A percentile compares a stretch with the other conserved stretches of the same genome.
Conservation (phyloP, 37 sponge, comb jelly and placozoan species). For the Haliclona indistincta region DNA sequence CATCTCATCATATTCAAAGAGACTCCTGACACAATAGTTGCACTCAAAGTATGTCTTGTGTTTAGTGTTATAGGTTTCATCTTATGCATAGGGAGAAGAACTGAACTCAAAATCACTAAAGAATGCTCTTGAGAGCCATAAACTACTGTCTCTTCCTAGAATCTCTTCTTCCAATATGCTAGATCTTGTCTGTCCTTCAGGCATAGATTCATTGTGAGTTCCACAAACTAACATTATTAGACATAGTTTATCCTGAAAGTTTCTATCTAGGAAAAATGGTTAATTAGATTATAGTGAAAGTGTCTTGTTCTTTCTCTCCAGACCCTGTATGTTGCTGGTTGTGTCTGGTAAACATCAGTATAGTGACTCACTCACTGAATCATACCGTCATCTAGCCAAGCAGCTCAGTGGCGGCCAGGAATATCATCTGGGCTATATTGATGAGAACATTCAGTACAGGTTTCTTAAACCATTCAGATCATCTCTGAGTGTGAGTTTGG, state of each 20-base stretch:
- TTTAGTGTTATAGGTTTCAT: background rate
- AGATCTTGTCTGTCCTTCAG: constrained; percentile 34
- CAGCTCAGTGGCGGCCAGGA: too few relatives aligned
- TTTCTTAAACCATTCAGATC: background rate
- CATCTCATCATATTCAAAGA: constrained; percentile 42
- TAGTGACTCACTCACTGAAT: background rate
- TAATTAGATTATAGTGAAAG: background rate
- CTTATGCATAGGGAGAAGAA: background rate
- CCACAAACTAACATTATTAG: background rate
- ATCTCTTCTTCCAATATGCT: constrained; percentile 33
- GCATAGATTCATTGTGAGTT: background rate
- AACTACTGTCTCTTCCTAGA: constrained; percentile 36
- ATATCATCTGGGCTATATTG: background rate
- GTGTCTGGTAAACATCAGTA: background rate
- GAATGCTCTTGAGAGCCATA: constrained; percentile 4
- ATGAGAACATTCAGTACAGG: background rate
- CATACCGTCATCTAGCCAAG: background rate
- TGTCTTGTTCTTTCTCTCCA: background rate
- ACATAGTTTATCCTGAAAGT: background rate
- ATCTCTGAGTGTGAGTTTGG: background rate
- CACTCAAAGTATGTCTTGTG: constrained; percentile 5
- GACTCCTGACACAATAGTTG: constrained; percentile 3
- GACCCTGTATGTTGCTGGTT: background rate
- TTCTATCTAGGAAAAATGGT: background rate
- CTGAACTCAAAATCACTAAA: background rate